Evolutionary conservation across 2,888 invertebrate genomes (phyloP), one percentile per base, ranked within the genome.

Genomic region (Cremastinae sp.): DNA sequence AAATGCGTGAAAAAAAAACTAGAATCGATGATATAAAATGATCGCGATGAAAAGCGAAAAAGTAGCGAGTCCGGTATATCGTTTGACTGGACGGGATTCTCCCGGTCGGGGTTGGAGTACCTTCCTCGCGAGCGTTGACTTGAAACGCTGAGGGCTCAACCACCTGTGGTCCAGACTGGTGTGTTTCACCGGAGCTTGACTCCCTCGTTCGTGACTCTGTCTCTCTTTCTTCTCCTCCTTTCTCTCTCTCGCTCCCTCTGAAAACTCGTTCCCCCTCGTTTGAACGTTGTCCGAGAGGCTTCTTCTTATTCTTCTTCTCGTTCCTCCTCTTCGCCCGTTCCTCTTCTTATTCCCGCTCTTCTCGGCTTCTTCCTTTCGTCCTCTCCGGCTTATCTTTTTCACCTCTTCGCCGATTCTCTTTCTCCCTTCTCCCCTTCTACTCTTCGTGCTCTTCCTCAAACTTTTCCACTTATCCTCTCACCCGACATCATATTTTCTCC

Each of bases 141-240:
- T 73, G 64, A 73, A 78, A 75, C 77, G 75, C 79, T 81, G 81
- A 78, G 81, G 78, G 80, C 81, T 83, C 83, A 77, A 77, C 83
- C 82, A 80, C 83, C 81, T 82, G 71, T 78, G 79, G 78, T 78
- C 79, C 78, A 83, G 75, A 77, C 77, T 79, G 78, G 62, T 71
- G 55, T 71, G 53, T 62, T 70, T 61, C 53, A 70, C 70, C 71
- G 68, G 74, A 74, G 76, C 75, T 75, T 68, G 68, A 68, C 71
- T 71, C 73, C 74, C 75, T 73, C 69, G 73, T 77, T 73, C 69
- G 73, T 70, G 70, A 70, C 65, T 59, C 62, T 28, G 2, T 28
- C 28, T 28, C 28, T 28, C 5, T 28, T 5, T 28, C 28, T 5
- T 28, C 28, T 28, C 28, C 28, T 28, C 5, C 28, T 28, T 2